These are phyloP conservation scores for Sycophila texana DNA, from an alignment of 2,888 invertebrate species.

Conservation along the genomic window DNA sequence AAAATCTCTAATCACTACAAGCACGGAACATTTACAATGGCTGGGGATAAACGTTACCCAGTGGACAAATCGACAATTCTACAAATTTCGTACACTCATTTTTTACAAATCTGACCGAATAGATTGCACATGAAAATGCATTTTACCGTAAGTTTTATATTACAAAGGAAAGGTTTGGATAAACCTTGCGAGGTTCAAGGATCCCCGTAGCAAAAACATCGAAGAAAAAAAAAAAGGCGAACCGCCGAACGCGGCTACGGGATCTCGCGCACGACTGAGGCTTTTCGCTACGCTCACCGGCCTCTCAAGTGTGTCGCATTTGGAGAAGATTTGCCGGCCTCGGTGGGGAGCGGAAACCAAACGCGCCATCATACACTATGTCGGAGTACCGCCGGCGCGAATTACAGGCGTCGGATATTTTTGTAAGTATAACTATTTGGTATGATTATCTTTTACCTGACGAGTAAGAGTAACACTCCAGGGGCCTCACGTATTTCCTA, in stretches of 20 bases:
- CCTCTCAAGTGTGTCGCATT: too few relatives aligned
- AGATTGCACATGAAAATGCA: conserved; percentile 6
- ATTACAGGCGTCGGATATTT: too few relatives aligned
- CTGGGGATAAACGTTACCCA: not conserved
- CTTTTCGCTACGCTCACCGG: too few relatives aligned
- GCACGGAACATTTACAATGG: not conserved
- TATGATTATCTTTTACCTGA: too few relatives aligned
- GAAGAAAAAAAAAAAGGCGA: conserved; percentile 30
- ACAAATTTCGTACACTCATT: not conserved
- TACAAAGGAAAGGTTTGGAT: not conserved
- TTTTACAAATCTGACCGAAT: not conserved
- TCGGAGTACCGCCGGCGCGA: too few relatives aligned
- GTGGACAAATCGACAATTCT: not conserved
- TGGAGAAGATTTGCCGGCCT: too few relatives aligned
- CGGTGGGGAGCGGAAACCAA: too few relatives aligned
- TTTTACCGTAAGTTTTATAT: not conserved
- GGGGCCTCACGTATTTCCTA: too few relatives aligned
- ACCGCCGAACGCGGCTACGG: conserved; percentile 37
- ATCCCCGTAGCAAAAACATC: conserved; percentile 38
- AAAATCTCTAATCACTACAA: not conserved
- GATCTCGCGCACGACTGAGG: conserved; percentile 43
- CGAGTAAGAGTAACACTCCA: too few relatives aligned
- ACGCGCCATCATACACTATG: too few relatives aligned
- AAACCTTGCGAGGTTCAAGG: conserved; percentile 41
- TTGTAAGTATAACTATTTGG: too few relatives aligned